Conservation (phyloP, 2,797 vertebrate species). For the Sebastes hubbsi region DNA sequence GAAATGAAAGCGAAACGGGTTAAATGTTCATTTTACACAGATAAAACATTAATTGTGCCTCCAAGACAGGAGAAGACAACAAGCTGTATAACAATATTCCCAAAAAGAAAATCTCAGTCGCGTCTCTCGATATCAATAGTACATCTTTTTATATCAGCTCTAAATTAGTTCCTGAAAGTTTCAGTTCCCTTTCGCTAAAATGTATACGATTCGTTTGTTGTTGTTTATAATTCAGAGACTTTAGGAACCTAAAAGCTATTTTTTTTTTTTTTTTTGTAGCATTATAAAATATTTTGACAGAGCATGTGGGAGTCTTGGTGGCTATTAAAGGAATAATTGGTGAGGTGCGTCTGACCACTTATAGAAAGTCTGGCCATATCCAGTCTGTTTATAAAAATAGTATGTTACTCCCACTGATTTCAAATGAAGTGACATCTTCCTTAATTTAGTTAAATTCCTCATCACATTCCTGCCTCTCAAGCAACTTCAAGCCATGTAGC, state of each 20-base stretch:
- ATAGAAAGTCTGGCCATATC: no score
- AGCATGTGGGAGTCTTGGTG: not conserved
- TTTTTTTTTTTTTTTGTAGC: not conserved
- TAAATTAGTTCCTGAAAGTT: not conserved
- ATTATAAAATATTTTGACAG: not conserved
- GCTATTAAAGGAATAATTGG: not conserved
- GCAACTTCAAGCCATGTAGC: not conserved
- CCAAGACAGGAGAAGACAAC: not conserved
- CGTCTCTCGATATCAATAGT: not conserved
- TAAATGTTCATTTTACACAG: not conserved
- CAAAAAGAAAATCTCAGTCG: not conserved
- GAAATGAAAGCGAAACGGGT: not conserved
- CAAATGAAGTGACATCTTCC: not conserved
- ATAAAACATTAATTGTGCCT: not conserved
- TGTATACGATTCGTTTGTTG: not conserved
- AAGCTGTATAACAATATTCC: not conserved
- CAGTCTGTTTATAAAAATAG: not conserved
- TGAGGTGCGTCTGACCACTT: no score
- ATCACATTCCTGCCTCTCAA: not conserved
- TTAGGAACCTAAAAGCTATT: not conserved
- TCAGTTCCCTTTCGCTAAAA: rapidly evolving
- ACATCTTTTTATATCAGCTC: not conserved
- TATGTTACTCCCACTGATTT: not conserved
- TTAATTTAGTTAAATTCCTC: not conserved
- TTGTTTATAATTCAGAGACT: not conserved